Evolutionary conservation across 37 sponge, comb jelly and placozoan species (phyloP).

Genomic region (Aplysina aerophoba): DNA sequence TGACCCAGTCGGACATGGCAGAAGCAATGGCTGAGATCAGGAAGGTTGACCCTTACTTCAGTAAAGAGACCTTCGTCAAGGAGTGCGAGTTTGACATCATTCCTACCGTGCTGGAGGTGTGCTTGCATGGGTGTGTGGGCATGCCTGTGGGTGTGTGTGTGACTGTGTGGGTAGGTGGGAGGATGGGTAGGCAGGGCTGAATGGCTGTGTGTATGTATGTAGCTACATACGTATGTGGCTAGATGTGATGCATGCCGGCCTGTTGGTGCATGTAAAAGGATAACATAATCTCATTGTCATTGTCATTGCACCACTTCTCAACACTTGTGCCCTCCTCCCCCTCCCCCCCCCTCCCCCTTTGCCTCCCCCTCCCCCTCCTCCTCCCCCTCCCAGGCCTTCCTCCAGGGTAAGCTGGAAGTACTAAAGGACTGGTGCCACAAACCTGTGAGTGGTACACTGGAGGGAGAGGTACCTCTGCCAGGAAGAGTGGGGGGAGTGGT

Average conservation of each 20-base stretch:
- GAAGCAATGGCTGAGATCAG: slow-evolving; percentile 76
- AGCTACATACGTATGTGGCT: background rate
- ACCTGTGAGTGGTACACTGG: slow-evolving; percentile 52
- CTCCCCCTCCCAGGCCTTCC: slow-evolving; percentile 68
- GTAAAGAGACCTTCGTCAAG: slow-evolving; percentile 67
- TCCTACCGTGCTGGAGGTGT: slow-evolving; percentile 84
- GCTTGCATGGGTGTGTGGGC: too few species aligned
- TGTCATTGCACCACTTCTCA: too few species aligned
- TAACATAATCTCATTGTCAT: too few species aligned
- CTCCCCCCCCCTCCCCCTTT: too few species aligned
- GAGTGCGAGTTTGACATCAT: slow-evolving; percentile 85
- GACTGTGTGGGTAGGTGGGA: too few species aligned
- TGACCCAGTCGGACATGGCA: slow-evolving; percentile 82
- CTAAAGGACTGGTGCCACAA: slow-evolving; percentile 90
- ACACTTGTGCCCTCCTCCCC: too few species aligned
- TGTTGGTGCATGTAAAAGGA: too few species aligned
- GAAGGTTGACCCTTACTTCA: slow-evolving; percentile 85
- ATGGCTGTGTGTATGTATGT: too few species aligned
- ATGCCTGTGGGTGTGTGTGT: background rate
- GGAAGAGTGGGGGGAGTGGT: too few species aligned
- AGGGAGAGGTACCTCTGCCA: too few species aligned
- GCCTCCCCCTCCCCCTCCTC: too few species aligned
- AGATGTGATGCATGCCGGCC: background rate
- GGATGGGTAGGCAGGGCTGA: too few species aligned
- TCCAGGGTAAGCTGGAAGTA: slow-evolving; percentile 62